phyloP scores from a whole-genome alignment of 2,113 vertebrate genomes.

The Speoplatyrhinus poulsoni region DNA sequence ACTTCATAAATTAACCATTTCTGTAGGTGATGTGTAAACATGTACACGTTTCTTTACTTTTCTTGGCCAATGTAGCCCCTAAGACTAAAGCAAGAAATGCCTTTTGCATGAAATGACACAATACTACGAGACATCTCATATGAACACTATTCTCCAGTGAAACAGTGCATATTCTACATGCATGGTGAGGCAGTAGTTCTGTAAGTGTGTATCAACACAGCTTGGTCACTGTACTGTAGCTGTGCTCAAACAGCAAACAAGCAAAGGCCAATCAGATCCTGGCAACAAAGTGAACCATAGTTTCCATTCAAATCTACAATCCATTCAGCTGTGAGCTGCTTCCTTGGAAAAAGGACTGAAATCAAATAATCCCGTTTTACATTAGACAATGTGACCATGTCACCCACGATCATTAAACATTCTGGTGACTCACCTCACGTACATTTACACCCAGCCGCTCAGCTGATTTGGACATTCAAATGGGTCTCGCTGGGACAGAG shows the following conservation, averaged over 20 bases:
- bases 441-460: slow-evolving; percentile 18
- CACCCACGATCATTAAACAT: slow-evolving; percentile 54
- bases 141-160: neutral
- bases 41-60: too few species aligned
- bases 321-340: slow-evolving; percentile 3
- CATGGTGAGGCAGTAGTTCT: slow-evolving; percentile 7
- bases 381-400: slow-evolving; percentile 44
- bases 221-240: slow-evolving; percentile 15
- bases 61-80: neutral
- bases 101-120: neutral
- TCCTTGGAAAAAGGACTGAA: slow-evolving; percentile 46
- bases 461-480: slow-evolving; percentile 77
- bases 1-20: neutral
- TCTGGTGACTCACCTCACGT: slow-evolving; percentile 5
- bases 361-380: slow-evolving; percentile 26
- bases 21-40: slow-evolving; percentile 2
- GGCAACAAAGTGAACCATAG: neutral
- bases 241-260: slow-evolving; percentile 24
- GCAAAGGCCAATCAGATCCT: slow-evolving; percentile 23
- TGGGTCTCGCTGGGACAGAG: slow-evolving; percentile 20
- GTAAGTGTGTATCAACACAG: slow-evolving; percentile 17
- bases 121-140: neutral
- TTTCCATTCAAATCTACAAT: neutral
- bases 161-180: neutral
- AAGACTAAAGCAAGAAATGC: neutral